These are phyloP conservation scores for Lanius collurio DNA, from an alignment of 2,113 vertebrate genomes.

Conservation along the genomic window DNA sequence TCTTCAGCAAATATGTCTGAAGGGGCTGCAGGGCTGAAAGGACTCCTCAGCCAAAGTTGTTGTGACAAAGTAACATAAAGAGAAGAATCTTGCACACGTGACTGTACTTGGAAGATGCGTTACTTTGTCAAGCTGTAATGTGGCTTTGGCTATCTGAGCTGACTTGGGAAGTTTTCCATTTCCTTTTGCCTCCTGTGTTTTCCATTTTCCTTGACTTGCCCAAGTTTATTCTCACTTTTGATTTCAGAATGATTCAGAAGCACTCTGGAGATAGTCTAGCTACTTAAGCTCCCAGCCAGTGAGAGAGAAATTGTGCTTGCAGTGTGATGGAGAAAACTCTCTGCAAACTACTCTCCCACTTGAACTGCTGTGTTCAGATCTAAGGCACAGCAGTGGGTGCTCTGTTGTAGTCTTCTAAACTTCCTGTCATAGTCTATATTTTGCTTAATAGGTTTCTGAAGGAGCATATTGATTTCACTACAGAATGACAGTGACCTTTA, in stretches of 20 bases:
- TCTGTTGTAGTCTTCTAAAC: not conserved
- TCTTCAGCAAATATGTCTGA: constrained; percentile 49
- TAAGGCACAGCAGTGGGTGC: not conserved
- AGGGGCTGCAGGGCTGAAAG: constrained; percentile 57
- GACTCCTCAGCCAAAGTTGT: constrained; percentile 41
- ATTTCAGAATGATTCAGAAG: not conserved
- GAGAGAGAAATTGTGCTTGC: not conserved
- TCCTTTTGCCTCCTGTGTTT: constrained; percentile 8
- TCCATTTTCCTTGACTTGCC: not conserved
- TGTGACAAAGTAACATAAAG: constrained; percentile 64
- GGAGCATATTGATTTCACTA: not conserved
- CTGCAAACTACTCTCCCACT: not conserved
- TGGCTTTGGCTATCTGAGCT: not conserved
- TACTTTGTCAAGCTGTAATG: constrained; percentile 39
- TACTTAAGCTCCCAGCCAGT: not conserved
- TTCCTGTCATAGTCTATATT: not conserved
- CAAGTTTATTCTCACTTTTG: constrained; percentile 18
- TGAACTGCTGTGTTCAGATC: not conserved
- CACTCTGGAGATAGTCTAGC: not conserved
- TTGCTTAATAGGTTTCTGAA: constrained; percentile 35
- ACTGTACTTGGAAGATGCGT: not conserved
- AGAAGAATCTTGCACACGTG: constrained; percentile 22
- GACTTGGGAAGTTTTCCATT: not conserved
- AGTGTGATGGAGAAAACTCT: not conserved
- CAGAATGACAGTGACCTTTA: not conserved